These are phyloP conservation scores for Phalacrocorax aristotelis DNA, from an alignment of 2,113 vertebrate genomes.

Conservation along the genomic window DNA sequence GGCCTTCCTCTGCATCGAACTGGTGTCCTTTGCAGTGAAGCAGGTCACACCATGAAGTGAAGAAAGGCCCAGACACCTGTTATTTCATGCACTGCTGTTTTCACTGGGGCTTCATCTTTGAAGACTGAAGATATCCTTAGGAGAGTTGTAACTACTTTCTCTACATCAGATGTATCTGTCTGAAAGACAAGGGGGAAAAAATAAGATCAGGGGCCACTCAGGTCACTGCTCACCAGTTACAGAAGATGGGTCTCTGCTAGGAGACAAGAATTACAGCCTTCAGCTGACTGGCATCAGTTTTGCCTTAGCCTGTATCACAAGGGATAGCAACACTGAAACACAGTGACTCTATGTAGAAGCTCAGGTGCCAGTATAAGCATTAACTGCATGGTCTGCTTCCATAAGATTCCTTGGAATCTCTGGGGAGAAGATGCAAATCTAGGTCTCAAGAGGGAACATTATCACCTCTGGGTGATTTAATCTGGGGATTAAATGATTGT, in stretches of 20 bases:
- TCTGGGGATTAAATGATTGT: not conserved
- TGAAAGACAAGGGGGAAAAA: constrained; percentile 30
- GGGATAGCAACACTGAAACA: not conserved
- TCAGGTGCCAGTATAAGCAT: not conserved
- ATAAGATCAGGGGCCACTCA: not conserved
- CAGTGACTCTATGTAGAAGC: not conserved
- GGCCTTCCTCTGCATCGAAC: not conserved
- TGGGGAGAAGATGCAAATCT: not conserved
- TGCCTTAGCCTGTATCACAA: not conserved
- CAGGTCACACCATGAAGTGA: not conserved
- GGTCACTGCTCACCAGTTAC: not conserved
- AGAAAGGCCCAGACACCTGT: constrained; percentile 62
- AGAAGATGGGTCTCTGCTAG: not conserved
- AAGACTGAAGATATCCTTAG: constrained; percentile 92
- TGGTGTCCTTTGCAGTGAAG: not conserved
- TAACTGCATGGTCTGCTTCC: not conserved
- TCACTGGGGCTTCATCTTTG: constrained; percentile 86
- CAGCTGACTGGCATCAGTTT: not conserved
- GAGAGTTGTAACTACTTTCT: constrained; percentile 86
- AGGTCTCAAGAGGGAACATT: not conserved
- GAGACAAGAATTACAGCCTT: not conserved
- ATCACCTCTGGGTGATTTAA: not conserved
- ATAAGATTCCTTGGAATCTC: not conserved
- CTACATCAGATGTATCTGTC: constrained; percentile 86
- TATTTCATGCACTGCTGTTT: constrained; percentile 79